A percentile compares a stretch with the other conserved stretches of the same genome.
Evolutionary conservation across 2,113 vertebrate genomes (phyloP).

Genomic region (Ramphastos sulfuratus): DNA sequence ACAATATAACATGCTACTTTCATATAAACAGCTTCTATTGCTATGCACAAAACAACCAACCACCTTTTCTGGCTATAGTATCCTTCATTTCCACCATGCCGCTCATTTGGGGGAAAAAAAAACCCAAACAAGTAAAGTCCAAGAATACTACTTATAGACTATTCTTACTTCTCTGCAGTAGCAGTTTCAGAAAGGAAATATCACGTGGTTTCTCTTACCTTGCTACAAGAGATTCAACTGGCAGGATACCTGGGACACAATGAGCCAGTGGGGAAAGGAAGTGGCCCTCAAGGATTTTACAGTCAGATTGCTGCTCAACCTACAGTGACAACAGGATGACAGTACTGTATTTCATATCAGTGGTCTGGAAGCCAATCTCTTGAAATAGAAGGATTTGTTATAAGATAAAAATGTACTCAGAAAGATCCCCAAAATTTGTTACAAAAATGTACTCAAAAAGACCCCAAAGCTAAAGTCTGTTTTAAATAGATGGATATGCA

Average conservation of each 20-base stretch:
- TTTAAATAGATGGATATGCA: fast-evolving
- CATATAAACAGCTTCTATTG: neutral
- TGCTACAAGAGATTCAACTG: constrained; percentile 87
- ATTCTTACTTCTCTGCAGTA: neutral
- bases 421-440: neutral
- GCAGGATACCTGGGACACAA: constrained; percentile 90
- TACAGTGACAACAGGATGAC: constrained; percentile 41
- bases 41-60: neutral
- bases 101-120: neutral
- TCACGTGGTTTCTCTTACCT: constrained; percentile 75
- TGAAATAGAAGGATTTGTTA: neutral
- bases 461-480: neutral
- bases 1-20: neutral
- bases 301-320: constrained; percentile 91
- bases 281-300: constrained; percentile 90
- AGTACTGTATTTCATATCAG: neutral
- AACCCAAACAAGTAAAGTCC: neutral
- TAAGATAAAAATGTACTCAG: neutral
- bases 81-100: neutral
- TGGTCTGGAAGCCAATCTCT: neutral
- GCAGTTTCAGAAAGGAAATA: neutral
- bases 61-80: neutral
- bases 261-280: constrained; percentile 95
- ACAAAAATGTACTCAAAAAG: neutral
- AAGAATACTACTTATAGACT: neutral